These are phyloP conservation scores for Cephalopholis sonnerati DNA, from an alignment of 2,113 vertebrate species.

Conservation along the genomic window DNA sequence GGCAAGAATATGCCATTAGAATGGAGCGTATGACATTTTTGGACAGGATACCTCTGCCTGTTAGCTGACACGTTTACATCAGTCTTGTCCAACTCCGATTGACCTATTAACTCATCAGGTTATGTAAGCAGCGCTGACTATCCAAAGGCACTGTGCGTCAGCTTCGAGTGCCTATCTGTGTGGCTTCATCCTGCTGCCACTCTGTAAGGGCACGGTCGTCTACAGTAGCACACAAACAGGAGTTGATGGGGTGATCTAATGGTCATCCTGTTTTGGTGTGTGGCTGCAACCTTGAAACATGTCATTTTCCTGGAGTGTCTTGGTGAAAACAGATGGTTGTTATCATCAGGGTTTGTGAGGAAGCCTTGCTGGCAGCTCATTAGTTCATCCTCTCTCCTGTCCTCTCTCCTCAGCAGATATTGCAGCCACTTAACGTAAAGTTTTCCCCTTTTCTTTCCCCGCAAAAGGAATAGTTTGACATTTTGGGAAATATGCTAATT, in stretches of 20 bases:
- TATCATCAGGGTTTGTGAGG: slow-evolving; percentile 72
- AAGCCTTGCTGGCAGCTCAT: slow-evolving; percentile 67
- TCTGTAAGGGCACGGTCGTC: slow-evolving; percentile 63
- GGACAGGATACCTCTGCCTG: slow-evolving; percentile 66
- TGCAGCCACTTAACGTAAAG: background rate
- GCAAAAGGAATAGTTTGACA: background rate
- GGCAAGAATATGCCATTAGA: slow-evolving; percentile 53
- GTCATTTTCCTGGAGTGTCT: slow-evolving; percentile 78
- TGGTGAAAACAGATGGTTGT: slow-evolving; percentile 76
- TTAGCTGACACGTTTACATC: slow-evolving; percentile 75
- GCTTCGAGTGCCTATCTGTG: slow-evolving; percentile 49
- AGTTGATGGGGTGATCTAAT: slow-evolving; percentile 61
- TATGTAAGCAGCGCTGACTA: slow-evolving; percentile 52
- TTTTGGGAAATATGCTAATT: background rate
- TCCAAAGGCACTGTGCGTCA: slow-evolving; percentile 38
- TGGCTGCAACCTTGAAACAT: slow-evolving; percentile 79
- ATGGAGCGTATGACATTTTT: slow-evolving; percentile 6
- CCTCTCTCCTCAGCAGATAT: background rate
- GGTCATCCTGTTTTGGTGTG: slow-evolving; percentile 86
- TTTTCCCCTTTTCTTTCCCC: background rate
- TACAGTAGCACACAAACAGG: slow-evolving; percentile 76
- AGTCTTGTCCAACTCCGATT: slow-evolving; percentile 59
- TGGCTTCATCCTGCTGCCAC: slow-evolving; percentile 78
- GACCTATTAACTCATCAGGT: slow-evolving; percentile 70
- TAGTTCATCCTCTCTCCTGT: slow-evolving; percentile 53